Conservation (phyloP, 2,888 invertebrate genomes). For the Neria commutata region DNA sequence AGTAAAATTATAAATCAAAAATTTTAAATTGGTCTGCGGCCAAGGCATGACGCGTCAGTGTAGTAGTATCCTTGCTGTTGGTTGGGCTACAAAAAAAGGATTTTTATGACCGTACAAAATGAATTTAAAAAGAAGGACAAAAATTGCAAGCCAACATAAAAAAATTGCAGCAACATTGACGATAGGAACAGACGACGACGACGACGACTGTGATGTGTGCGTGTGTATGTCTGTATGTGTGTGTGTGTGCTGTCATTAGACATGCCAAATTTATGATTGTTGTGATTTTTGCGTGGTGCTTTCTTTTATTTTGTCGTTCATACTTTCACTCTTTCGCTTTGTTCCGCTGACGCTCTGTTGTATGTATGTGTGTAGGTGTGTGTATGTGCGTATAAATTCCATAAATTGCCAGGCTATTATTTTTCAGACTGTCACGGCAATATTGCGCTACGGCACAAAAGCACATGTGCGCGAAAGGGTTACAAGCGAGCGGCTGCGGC, state of each 20-base stretch:
- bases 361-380: slow-evolving; percentile 8
- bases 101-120: slow-evolving; percentile 38
- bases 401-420: slow-evolving; percentile 56
- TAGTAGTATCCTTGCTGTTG: no score
- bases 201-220: background rate
- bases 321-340: slow-evolving; percentile 3
- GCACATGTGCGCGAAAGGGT: background rate
- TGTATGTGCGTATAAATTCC: slow-evolving; percentile 47
- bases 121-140: slow-evolving; percentile 29
- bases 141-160: slow-evolving; percentile 32
- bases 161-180: slow-evolving; percentile 17
- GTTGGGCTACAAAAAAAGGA: no score
- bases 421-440: slow-evolving; percentile 55
- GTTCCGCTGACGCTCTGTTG: slow-evolving; percentile 4
- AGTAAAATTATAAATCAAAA: slow-evolving; percentile 30
- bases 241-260: slow-evolving; percentile 49
- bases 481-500: background rate
- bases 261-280: slow-evolving; percentile 57
- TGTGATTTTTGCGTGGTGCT: slow-evolving; percentile 37
- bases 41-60: slow-evolving; percentile 29
- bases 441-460: slow-evolving; percentile 41
- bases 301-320: slow-evolving; percentile 21
- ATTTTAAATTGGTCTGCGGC: slow-evolving; percentile 42
- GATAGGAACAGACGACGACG: background rate
- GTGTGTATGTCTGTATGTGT: slow-evolving; percentile 20